Conservation (phyloP, 2,888 invertebrate species). For the Epiblema foenella region DNA sequence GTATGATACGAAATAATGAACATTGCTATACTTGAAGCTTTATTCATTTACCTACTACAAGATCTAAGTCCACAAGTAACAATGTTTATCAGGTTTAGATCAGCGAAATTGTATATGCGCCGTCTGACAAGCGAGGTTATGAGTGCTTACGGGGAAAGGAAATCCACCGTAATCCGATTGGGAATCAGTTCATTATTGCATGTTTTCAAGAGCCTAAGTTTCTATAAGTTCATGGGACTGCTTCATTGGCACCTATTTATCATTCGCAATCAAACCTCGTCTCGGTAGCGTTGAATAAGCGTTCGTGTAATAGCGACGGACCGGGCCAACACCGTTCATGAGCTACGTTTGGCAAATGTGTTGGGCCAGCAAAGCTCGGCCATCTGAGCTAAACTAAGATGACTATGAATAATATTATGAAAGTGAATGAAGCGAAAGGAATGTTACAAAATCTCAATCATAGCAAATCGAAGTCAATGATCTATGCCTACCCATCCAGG, state of each 20-base stretch:
- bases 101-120: conserved; percentile 3
- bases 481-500: too few relatives aligned
- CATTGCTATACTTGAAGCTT: not conserved
- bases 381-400: not conserved
- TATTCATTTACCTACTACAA: not conserved
- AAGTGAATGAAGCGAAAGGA: too few relatives aligned
- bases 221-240: conserved; percentile 39
- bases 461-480: too few relatives aligned
- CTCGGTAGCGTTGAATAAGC: conserved; percentile 69
- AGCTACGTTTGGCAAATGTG: not conserved
- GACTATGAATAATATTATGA: too few relatives aligned
- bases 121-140: conserved; percentile 20
- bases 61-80: conserved; percentile 1
- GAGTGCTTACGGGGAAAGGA: not conserved
- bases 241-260: conserved; percentile 60
- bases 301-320: conserved; percentile 57
- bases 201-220: conserved; percentile 2
- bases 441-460: too few relatives aligned
- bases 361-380: not conserved
- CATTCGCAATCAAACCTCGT: conserved; percentile 72
- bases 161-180: not conserved
- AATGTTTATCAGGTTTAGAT: conserved; percentile 21
- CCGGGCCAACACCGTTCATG: conserved; percentile 10
- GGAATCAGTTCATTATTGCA: conserved; percentile 7
- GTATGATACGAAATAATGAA: not conserved